These are phyloP conservation scores for Drosophila vallismaia DNA, from an alignment of 2,888 invertebrate species.

Conservation along the genomic window DNA sequence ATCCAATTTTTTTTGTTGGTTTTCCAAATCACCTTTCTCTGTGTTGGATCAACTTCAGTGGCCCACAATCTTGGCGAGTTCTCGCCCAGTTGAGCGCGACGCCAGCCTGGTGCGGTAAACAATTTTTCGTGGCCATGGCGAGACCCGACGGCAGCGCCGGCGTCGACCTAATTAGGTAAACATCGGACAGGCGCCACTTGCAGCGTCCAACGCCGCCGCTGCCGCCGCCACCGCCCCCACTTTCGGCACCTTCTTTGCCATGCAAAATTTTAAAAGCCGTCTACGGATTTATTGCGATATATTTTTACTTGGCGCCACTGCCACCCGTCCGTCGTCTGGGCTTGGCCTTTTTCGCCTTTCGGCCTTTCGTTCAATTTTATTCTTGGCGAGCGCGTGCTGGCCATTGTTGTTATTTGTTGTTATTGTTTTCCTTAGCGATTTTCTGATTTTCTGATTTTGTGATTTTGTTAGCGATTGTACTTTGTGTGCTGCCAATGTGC, in stretches of 20 bases:
- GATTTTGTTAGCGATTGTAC: conserved; percentile 21
- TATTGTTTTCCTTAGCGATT: conserved; percentile 14
- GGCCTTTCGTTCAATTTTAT: conserved; percentile 35
- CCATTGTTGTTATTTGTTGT: conserved; percentile 6
- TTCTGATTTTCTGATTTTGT: conserved; percentile 22
- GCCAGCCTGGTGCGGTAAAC: conserved; percentile 35
- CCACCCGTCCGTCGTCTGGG: conserved; percentile 23
- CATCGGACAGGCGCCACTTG: conserved; percentile 61
- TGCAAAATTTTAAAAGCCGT: conserved; percentile 54
- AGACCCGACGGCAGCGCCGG: conserved; percentile 45
- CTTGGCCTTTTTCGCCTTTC: conserved; percentile 31
- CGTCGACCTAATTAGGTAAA: conserved; percentile 66
- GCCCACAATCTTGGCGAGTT: conserved; percentile 28
- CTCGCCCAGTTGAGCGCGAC: conserved; percentile 24
- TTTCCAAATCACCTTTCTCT: conserved; percentile 28
- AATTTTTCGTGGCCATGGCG: conserved; percentile 50
- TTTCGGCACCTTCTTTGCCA: conserved; percentile 45
- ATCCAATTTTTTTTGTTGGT: not conserved
- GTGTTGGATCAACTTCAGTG: conserved; percentile 25
- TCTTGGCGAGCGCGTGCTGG: conserved; percentile 41
- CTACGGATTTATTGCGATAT: conserved; percentile 58
- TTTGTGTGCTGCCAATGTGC: conserved; percentile 1
- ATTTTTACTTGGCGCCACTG: conserved; percentile 51
- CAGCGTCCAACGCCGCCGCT: conserved; percentile 32
- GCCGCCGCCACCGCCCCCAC: conserved; percentile 12